Base-by-base conservation (phyloP, 2,888 invertebrate species). In the Griposia aprilina region DNA sequence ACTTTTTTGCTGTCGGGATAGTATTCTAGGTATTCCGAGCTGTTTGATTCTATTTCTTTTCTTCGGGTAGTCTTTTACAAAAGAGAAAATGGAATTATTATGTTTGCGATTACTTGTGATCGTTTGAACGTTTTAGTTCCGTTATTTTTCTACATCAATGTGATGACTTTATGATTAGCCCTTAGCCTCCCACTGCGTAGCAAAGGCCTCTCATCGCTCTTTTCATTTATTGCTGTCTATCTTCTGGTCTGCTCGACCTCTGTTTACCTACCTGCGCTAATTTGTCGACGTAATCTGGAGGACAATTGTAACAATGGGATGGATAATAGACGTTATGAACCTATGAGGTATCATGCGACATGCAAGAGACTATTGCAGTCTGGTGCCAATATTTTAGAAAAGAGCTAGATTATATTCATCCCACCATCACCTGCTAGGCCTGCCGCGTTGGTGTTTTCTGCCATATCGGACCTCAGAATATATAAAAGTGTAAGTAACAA, bases 1-100 rank as follows among this genome's bases (percentile, higher is more conserved):
- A 23, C 57, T 36, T 63, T 55, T 45, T 50, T 50, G 15, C 63
- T 82, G 26, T 63, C 20, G 0, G 59, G 20, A 57, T 73, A 65
- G 65, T 85, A 41, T 30, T 72, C 63, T 5, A 48, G 13, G 30
- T 76, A 76, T 45, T 82, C 63, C 7, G 69, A 73, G 15, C 50
- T 72, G 11, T 20, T 52, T 36, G 45, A 50, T 30, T 67, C 71
- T n/a, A 20, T 36, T 8, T 15, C 41, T 30, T 30, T 59, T 15
- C 13, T 57, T 57, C 26, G 11, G 17, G 1, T n/a, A 11, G 26
- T 50, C 75, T 78, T 50, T 63, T n/a, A 26, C 13, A 17, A 15
- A 36, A 82, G 75, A 26, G 6, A 0, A 30, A 74, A 30, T n/a
- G 0, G 0, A 48, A 7, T 50, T 41, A 36, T 26, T 69, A n/a